Conservation (phyloP, 2,797 vertebrate genomes). For the Acanthornis magna region DNA sequence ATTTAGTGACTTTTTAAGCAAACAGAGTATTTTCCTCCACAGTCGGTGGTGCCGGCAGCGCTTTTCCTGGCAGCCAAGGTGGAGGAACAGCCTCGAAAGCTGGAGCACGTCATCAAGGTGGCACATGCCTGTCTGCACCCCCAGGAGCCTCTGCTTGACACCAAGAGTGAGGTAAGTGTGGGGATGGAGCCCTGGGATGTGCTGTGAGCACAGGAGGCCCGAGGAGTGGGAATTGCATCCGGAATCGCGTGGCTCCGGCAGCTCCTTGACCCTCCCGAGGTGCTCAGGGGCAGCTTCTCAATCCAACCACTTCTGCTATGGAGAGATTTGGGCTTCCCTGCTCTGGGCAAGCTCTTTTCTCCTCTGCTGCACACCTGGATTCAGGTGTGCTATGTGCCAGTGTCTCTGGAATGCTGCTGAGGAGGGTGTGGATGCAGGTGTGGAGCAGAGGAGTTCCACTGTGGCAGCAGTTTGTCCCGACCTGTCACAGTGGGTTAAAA, state of each 20-base stretch:
- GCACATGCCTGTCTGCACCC: constrained; percentile 90
- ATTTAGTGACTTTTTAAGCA: constrained; percentile 33
- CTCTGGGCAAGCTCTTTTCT: neutral
- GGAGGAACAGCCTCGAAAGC: constrained; percentile 92
- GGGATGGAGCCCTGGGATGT: neutral
- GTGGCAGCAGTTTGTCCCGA: neutral
- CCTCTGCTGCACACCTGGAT: neutral
- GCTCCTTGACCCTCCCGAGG: neutral
- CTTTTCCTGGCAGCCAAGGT: constrained; percentile 94
- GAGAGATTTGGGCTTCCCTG: neutral
- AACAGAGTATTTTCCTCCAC: accelerated
- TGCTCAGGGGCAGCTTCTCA: neutral
- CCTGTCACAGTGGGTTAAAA: neutral
- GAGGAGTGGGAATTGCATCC: neutral
- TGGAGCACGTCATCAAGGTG: constrained; percentile 94
- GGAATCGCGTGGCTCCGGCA: accelerated
- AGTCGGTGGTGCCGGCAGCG: constrained; percentile 86
- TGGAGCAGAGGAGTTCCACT: neutral
- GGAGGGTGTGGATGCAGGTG: neutral
- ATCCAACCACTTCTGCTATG: neutral
- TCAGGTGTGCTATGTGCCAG: neutral
- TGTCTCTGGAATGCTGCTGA: neutral
- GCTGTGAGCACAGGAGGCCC: neutral
- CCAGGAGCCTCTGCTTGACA: constrained; percentile 86
- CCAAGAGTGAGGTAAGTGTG: constrained; percentile 86